Evolutionary conservation across 2,888 invertebrate genomes (phyloP), one percentile per base, ranked within the genome.

Genomic region (Parthenolecanium corni): DNA sequence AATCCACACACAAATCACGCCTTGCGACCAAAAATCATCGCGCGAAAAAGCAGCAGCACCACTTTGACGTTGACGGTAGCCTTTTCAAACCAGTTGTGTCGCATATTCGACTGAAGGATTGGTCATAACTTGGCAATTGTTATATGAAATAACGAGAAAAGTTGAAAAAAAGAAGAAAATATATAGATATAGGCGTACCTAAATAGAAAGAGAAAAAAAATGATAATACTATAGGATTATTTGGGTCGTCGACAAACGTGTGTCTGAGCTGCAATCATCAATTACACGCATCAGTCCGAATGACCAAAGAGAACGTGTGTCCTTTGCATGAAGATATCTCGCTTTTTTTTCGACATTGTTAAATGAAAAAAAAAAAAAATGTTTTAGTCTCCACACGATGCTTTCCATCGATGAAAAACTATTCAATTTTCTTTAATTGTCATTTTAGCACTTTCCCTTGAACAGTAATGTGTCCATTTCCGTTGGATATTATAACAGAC

Each of bases 191-290:
- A 31, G 31, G 9, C 9, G 9, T 31, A 31, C 9, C 9, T 31
- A 31, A 6, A 31, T 31, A 31, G 31, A 31, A 9, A 31, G 31
- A 31, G 31, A 31, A 9, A 31, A 9, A 31, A 31, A 31, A 31
- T 6, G 31, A 31, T 31, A 9, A 31, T 31, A 31, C 31, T 4
- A 31, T 31, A 49, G 49, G 58, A 58, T 58, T 58, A 58, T 58
- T 58, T 58, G 58, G 58, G 58, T 58, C 58, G 58, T 58, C 58
- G 49, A 58, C 49, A 58, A 58, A 58, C 49, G 58, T 56, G 56
- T 58, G 58, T 58, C 58, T 58, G 58, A 58, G 58, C 58, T 47
- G 58, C 58, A 58, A 58, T 58, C 58, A 58, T 58, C 58, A 58
- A 58, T 58, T 58, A 58, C 58, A 58, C 58, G 58, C 58, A 58